Evolutionary conservation across 1,140 invertebrate species (phyloP), one percentile per base, ranked within the genome.

Genomic region (Battus philenor): DNA sequence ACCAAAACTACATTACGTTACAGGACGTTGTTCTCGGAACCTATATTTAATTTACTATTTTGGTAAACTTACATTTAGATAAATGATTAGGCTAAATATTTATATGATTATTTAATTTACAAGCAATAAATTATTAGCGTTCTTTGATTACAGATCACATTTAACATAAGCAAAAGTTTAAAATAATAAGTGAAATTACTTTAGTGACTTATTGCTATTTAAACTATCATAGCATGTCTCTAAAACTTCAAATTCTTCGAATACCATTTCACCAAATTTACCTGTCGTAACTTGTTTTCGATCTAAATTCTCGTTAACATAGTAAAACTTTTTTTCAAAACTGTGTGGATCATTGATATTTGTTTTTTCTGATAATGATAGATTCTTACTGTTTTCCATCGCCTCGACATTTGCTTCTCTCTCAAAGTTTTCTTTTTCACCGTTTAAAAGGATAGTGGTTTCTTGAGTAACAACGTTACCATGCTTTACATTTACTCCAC

Each of bases 221-320:
- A 90, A 75, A 78, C 89, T 90, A 68, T 90, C 89, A 46, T 83
- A 86, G 56, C 78, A 81, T 18, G 78, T 71, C 64, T 90, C 89
- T 57, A 90, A 76, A 26, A 94, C 90, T 83, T 94, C 92, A 52
- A 93, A 94, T 49, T 93, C 91, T 75, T 94, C 93, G 49, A 94
- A 94, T 59, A 94, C 92, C 89, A 94, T 94, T 53, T 94, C 93
- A 4, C 91, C 91, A 59, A 91, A 91, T 60, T 92, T 91, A 36
- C 88, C 88, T 2, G 80, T 73, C 36, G 87, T 78, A 44, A 84
- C 73, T 59, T 86, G 87, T 44, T 61, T 86, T 49, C 87, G 71
- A 43, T 88, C 84, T 41, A 86, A 70, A 47, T 72, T 83, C 10
- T 79, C 70, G 45, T 86, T 86, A 3, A 85, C 65, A 18, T 86